Evolutionary conservation across 2,888 invertebrate species (phyloP).

Genomic region (Calameuta pallipes): DNA sequence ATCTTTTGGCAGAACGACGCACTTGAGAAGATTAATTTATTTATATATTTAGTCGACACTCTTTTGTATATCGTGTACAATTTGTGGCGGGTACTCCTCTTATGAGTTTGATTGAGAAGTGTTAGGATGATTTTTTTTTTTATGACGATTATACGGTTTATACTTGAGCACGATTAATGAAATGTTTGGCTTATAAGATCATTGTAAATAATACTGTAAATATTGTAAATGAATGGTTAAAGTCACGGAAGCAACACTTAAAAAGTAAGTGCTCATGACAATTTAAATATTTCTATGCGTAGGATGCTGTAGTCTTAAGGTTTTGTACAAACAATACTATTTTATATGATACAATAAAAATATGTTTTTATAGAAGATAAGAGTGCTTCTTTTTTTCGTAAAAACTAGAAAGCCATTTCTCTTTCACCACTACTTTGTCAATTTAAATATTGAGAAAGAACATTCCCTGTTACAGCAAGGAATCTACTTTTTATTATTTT

Average conservation of each 20-base stretch:
- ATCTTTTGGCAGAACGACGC: background rate
- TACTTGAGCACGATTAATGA: background rate
- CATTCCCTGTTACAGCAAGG: background rate
- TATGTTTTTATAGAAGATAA: background rate
- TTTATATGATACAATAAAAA: background rate
- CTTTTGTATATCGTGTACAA: background rate
- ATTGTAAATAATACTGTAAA: slow-evolving; percentile 17
- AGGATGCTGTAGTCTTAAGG: background rate
- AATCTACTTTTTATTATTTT: background rate
- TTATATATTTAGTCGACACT: background rate
- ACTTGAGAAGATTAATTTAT: background rate
- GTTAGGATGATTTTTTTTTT: background rate
- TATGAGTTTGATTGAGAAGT: background rate
- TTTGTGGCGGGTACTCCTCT: background rate
- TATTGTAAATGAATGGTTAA: slow-evolving; percentile 14
- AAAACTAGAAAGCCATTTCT: background rate
- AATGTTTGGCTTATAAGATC: background rate
- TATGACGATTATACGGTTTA: background rate
- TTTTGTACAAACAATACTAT: slow-evolving; percentile 7
- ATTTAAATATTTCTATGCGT: slow-evolving; percentile 4
- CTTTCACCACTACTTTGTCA: background rate
- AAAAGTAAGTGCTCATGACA: slow-evolving; percentile 18
- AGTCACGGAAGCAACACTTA: slow-evolving; percentile 9
- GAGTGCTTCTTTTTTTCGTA: background rate
- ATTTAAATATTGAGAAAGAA: background rate